phyloP scores from a whole-genome alignment of 2,888 invertebrate species.

The Rhynchonema sp. region DNA sequence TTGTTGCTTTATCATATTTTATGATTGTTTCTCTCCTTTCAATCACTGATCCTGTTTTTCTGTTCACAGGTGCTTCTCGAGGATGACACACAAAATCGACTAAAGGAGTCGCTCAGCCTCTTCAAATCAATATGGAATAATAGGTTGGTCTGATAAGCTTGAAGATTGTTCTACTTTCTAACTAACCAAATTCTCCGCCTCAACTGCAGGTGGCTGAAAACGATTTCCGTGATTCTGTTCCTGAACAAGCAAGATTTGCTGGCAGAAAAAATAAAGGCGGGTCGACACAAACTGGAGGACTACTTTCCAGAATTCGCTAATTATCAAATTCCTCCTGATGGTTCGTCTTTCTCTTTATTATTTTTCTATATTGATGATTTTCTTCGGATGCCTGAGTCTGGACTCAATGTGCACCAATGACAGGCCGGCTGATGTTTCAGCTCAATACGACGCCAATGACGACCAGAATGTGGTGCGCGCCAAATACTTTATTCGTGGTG shows the following conservation, averaged over 20 bases:
- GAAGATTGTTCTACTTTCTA: too few species aligned
- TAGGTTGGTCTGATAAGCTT: conserved; percentile 47
- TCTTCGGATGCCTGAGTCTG: too few species aligned
- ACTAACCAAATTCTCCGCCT: too few species aligned
- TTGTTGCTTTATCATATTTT: too few species aligned
- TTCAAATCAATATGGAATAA: conserved; percentile 99
- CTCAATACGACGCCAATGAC: conserved; percentile 32
- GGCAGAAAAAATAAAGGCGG: conserved; percentile 91
- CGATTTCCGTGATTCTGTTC: conserved; percentile 98
- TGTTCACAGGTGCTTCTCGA: conserved; percentile 83
- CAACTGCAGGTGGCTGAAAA: conserved; percentile 86
- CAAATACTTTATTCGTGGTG: conserved; percentile 99
- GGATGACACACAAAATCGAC: conserved; percentile 94
- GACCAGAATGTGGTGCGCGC: conserved; percentile 74
- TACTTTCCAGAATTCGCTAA: conserved; percentile 93
- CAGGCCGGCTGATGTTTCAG: too few species aligned
- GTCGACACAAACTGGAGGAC: conserved; percentile 93
- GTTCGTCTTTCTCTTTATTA: conserved; percentile 20
- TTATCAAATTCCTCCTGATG: conserved; percentile 58
- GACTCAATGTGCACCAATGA: too few species aligned
- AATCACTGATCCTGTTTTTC: too few species aligned
- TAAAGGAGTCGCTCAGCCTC: conserved; percentile 89
- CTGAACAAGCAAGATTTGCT: conserved; percentile 90
- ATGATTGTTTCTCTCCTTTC: too few species aligned
- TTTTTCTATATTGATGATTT: too few species aligned